Evolutionary conservation across 2,888 invertebrate species (phyloP), one percentile per base, ranked within the genome.

Genomic region (Philereme transversata): DNA sequence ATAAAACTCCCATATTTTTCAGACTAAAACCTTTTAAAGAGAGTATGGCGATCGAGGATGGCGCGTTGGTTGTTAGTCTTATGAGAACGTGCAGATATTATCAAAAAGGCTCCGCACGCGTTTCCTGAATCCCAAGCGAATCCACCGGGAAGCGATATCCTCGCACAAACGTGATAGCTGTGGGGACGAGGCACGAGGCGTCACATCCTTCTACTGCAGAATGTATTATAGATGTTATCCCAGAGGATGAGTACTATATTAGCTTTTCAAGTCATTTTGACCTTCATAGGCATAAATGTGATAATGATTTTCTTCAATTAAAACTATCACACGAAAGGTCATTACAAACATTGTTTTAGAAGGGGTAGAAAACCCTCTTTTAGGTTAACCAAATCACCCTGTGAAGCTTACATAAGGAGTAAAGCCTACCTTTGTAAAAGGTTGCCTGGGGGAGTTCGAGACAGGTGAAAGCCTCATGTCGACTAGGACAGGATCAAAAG

Each of bases 111-210:
- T 46, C 46, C 33, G 11, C 47, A 40, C 52, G 36, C 40, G 33
- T 44, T 9, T 34, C 33, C 40, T 44, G 61, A 57, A 61, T 61
- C 57, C 49, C 49, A 57, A 61, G 45, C 40, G 52, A 44, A 44
- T 49, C 22, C 22, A 57, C 22, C 50, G 53, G 61, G 51, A 56
- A 52, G 51, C 40, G 6, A 22, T 45, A 61, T 61, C 52, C 59
- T 59, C 50, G 50, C 49, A 8, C 8, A 45, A 5, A 49, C 61
- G 61, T 61, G 61, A 49, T 45, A n/a, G 10, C 22, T 22, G 22
- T 22, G 22, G 22, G 1, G 22, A 22, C 22, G 22, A 22, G 22
- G 22, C 22, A 22, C 4, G 11, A n/a, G 5, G 4, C 57, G 52
- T 45, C 45, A 57, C 52, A 57, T 60, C 60, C 60, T 60, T 5